Evolutionary conservation across 2,113 vertebrate species (phyloP), one percentile per base, ranked within the genome.

Genomic region (Phasianus colchicus): DNA sequence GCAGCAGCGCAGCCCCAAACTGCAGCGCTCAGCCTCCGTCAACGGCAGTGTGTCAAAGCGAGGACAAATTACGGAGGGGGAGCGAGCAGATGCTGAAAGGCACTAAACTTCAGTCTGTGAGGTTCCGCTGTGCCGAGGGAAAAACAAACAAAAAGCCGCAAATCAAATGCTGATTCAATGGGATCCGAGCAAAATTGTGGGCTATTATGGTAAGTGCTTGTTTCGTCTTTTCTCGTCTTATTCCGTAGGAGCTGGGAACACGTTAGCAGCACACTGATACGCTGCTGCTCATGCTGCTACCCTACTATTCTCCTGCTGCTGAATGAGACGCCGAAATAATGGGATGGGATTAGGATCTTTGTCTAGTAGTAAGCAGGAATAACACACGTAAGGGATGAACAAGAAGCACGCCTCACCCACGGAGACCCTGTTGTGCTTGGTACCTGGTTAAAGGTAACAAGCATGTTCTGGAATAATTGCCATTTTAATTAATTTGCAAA

Each of bases 71-170:
- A 88, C 2, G 85, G 85, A 84, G 75, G 87, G 69, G 61, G 47
- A 91, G 63, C 76, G 87, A 97, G 90, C 86, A 94, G 91, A 95
- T 90, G 92, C 95, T 95, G 88, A 96, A 91, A 96, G 86, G 86
- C 83, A 87, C 95, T 96, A 94, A 97, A 98, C 97, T 98, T 98
- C 94, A 93, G 88, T 66, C 89, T 92, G 88, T 8, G 18, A 83
- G 85, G 95, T 86, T 57, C 75, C 93, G 40, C 66, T 25, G 60
- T 66, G 82, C 89, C 80, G 93, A 85, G 87, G 89, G 74, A 38
- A 45, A 89, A 75, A 70, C 50, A 92, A 86, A 90, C 63, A 88
- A 90, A 96, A 95, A 95, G 63, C 89, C 79, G 61, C 70, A 95
- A 93, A 94, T 89, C 91, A 95, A 93, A 93, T 42, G 83, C 67